Base-by-base conservation (phyloP, 2,797 vertebrate species). In the Scolopax bukidnonensis region DNA sequence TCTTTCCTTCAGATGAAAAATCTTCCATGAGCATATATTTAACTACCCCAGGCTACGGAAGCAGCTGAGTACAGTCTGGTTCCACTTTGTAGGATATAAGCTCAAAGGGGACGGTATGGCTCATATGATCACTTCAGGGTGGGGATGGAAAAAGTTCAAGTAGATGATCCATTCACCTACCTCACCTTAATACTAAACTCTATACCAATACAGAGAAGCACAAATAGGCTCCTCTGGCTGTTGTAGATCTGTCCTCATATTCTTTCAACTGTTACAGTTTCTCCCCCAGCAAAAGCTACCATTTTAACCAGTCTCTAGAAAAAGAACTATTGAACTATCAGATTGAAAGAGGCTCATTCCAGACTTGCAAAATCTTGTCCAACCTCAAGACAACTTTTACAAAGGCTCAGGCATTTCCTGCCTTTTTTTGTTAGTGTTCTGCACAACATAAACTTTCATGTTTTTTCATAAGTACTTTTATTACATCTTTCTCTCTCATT, bases 401-500 rank as follows among this genome's bases (percentile, higher is more conserved):
- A 68, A 91, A 94, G 32, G 30, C 59, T 75, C 11, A 76, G 87
- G 53, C 53, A 77, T 78, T 94, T 89, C 82, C 41, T 70, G 9
- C 12, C 33, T 67, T 92, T 75, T 86, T 82, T 75, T 51, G 71
- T 78, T 93, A 65, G 33, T n/a, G 65, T 89, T 63, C 50, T 84
- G 59, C 68, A 75, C 77, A 93, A 86, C 33, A 16, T 36, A 90
- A 94, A 96, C 82, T 95, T 96, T 40, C 33, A 51, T 38, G 48
- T 68, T 96, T 87, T 94, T 84, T 95, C 92, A 12, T 90, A 93
- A 89, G 79, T 94, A 88, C 87, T 88, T 96, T 68, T 94, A 94
- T 97, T 96, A 93, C 68, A 90, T 96, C 80, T 96, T 91, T 94
- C 78, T 87, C 82, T 81, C 88, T 94, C 73, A 11, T 93, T 96